Conservation (phyloP, 2,888 invertebrate species). For the Drosophila maculinotata region DNA sequence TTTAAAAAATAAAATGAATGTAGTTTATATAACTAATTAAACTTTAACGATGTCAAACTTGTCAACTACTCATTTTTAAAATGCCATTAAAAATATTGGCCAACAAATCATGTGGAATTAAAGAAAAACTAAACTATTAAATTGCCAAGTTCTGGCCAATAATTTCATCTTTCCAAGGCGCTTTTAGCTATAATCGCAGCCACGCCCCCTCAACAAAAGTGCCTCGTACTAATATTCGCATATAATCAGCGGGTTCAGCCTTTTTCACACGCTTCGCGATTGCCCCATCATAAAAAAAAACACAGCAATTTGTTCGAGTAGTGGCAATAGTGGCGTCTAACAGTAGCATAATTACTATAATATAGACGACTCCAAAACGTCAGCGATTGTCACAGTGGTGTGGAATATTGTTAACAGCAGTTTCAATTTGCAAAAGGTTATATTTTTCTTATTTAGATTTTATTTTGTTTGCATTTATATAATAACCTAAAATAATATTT, state of each 20-base stretch:
- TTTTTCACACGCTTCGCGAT: conserved; percentile 58
- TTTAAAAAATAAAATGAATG: too few species aligned
- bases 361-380: conserved; percentile 30
- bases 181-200: neutral
- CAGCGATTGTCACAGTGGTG: conserved; percentile 29
- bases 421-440: too few species aligned
- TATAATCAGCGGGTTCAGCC: conserved; percentile 27
- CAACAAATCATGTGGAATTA: conserved; percentile 2
- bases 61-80: neutral
- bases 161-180: conserved; percentile 11
- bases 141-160: conserved; percentile 14
- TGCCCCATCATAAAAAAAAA: conserved; percentile 39
- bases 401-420: neutral
- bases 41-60: neutral
- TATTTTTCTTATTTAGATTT: neutral
- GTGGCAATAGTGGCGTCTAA: conserved; percentile 32
- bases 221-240: conserved; percentile 14
- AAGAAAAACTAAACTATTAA: neutral
- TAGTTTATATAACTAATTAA: conserved; percentile 32
- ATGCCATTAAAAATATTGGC: neutral
- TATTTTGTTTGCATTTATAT: neutral
- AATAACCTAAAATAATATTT: neutral
- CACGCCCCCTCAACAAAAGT: conserved; percentile 13
- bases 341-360: conserved; percentile 66
- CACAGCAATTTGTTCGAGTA: conserved; percentile 33